Evolutionary conservation across 1,140 invertebrate species (phyloP).

Genomic region (Drosophila chauvacae): DNA sequence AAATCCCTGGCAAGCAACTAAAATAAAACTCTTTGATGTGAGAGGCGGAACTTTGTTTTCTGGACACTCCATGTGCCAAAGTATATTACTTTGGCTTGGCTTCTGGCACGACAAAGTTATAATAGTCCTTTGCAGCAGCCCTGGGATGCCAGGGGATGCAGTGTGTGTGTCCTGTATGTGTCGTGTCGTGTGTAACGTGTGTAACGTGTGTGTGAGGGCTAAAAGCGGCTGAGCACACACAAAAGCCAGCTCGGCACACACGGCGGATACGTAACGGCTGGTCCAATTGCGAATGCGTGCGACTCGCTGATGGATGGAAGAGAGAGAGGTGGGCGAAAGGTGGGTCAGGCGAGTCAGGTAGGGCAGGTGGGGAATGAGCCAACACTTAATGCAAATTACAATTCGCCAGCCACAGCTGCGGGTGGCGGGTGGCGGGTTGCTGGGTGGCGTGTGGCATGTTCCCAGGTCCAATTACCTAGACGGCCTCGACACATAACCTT

Average conservation of each 20-base stretch:
- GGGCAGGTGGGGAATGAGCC: constrained; percentile 39
- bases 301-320: constrained; percentile 1
- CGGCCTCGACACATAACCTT: constrained; percentile 60
- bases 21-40: constrained; percentile 52
- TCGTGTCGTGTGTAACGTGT: too few relatives aligned
- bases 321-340: too few relatives aligned
- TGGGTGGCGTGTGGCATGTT: neutral
- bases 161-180: constrained; percentile 10
- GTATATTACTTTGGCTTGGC: constrained; percentile 61
- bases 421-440: neutral
- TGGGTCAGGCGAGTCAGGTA: neutral
- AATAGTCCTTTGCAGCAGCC: constrained; percentile 68
- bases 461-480: constrained; percentile 65
- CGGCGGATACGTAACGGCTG: constrained; percentile 42
- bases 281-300: constrained; percentile 46
- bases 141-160: too few relatives aligned
- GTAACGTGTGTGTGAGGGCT: neutral
- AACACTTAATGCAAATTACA: constrained; percentile 81
- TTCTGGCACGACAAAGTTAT: constrained; percentile 72
- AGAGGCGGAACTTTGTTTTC: constrained; percentile 45
- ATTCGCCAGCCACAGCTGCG: constrained; percentile 60
- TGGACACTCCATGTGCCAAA: constrained; percentile 58
- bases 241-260: constrained; percentile 15
- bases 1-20: constrained; percentile 48
- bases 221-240: constrained; percentile 31